Conservation (phyloP, 2,113 vertebrate species). For the Aldabrachelys gigantea region DNA sequence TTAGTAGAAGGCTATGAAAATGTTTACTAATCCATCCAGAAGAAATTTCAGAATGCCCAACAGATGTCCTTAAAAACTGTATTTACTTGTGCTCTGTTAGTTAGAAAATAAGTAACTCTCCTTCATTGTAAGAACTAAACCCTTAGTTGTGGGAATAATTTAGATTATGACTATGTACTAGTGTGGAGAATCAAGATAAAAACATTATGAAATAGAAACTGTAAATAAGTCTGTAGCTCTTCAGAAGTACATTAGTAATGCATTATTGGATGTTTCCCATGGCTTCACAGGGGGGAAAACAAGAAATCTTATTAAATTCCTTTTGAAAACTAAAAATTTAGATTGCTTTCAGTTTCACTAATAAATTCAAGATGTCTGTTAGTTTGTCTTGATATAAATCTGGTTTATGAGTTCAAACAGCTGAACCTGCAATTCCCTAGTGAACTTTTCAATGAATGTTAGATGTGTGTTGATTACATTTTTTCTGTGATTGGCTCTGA, state of each 20-base stretch:
- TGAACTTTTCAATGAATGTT: constrained; percentile 4
- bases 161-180: constrained; percentile 44
- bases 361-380: constrained; percentile 68
- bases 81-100: constrained; percentile 13
- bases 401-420: constrained; percentile 45
- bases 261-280: constrained; percentile 43
- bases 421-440: constrained; percentile 50
- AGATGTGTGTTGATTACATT: constrained; percentile 50
- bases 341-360: constrained; percentile 44
- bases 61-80: background rate
- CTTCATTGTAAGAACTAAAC: constrained; percentile 27
- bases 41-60: background rate
- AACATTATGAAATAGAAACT: background rate
- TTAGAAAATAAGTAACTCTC: constrained; percentile 4
- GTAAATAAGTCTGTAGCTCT: constrained; percentile 40
- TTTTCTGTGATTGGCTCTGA: constrained; percentile 51
- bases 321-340: constrained; percentile 56
- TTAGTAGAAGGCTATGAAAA: background rate
- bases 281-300: constrained; percentile 6
- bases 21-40: background rate
- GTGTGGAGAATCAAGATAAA: constrained; percentile 54
- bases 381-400: constrained; percentile 60
- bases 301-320: constrained; percentile 59
- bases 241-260: background rate
- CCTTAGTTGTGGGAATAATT: constrained; percentile 38